Evolutionary conservation across 2,113 vertebrate species (phyloP).

Genomic region (Myrmecobius fasciatus): DNA sequence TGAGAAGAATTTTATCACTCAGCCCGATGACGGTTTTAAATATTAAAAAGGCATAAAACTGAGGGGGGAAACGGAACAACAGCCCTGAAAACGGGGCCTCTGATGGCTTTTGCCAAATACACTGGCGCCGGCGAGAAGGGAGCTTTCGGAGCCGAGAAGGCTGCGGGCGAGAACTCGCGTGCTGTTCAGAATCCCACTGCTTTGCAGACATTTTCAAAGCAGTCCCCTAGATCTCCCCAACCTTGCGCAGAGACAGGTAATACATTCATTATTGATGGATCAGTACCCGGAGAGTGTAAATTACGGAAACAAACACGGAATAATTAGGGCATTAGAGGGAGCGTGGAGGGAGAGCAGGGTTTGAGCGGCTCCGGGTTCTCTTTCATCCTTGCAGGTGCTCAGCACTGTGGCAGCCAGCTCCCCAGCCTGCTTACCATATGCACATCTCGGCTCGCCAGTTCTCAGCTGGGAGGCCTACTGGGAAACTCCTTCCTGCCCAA

Average conservation of each 20-base stretch:
- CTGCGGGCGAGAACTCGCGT: background rate
- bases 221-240: conserved; percentile 58
- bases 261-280: conserved; percentile 77
- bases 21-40: conserved; percentile 66
- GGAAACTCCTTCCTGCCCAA: conserved; percentile 78
- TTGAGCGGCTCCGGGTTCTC: conserved; percentile 79
- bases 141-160: background rate
- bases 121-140: conserved; percentile 27
- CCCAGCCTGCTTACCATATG: conserved; percentile 90
- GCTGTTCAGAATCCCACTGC: background rate
- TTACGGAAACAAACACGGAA: conserved; percentile 80
- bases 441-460: conserved; percentile 87
- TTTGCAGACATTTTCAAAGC: conserved; percentile 36
- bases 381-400: conserved; percentile 87
- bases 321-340: conserved; percentile 77
- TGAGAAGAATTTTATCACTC: conserved; percentile 61
- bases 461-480: conserved; percentile 85
- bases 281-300: conserved; percentile 79
- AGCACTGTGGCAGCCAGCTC: conserved; percentile 84
- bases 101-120: conserved; percentile 32
- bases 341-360: conserved; percentile 64
- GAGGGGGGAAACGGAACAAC: conserved; percentile 41
- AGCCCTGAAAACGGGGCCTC: conserved; percentile 50
- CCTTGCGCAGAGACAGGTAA: conserved; percentile 74
- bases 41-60: conserved; percentile 71